Percentiles rank a stretch among this genome's conserved stretches.
Evolutionary conservation across 2,888 invertebrate genomes (phyloP).

Genomic region (Sericinus montela): DNA sequence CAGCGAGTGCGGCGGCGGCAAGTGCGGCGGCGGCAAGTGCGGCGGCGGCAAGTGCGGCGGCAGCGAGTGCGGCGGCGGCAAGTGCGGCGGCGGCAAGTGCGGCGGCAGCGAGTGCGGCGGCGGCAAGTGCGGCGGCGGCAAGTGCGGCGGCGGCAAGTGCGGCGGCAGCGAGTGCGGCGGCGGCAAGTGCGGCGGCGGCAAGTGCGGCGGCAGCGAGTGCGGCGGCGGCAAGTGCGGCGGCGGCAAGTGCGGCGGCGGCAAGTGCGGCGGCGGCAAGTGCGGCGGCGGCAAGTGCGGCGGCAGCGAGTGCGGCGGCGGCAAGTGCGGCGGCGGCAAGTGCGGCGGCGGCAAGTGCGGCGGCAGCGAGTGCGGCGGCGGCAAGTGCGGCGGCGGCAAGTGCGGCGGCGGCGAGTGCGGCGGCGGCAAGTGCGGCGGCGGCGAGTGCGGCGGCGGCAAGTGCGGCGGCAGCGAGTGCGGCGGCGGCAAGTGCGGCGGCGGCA

Average conservation of each 20-base stretch:
- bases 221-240: conserved; percentile 18
- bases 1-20: conserved; percentile 32
- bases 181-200: conserved; percentile 58
- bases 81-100: conserved; percentile 15
- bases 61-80: conserved; percentile 28
- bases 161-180: not conserved
- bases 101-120: conserved; percentile 37
- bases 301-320: conserved; percentile 32
- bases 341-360: conserved; percentile 54
- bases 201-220: conserved; percentile 41
- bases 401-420: conserved; percentile 37
- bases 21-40: not conserved
- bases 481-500: conserved; percentile 58
- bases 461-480: not conserved
- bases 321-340: not conserved
- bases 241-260: conserved; percentile 26
- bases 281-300: conserved; percentile 31
- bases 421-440: conserved; percentile 37
- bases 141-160: conserved; percentile 21
- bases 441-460: conserved; percentile 21
- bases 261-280: conserved; percentile 34
- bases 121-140: conserved; percentile 37
- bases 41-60: conserved; percentile 54
- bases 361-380: conserved; percentile 28
- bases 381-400: conserved; percentile 15